These are phyloP conservation scores for Ophioderma brevispina DNA, from an alignment of 35 echinoderm and acorn worm species.

Conservation along the genomic window DNA sequence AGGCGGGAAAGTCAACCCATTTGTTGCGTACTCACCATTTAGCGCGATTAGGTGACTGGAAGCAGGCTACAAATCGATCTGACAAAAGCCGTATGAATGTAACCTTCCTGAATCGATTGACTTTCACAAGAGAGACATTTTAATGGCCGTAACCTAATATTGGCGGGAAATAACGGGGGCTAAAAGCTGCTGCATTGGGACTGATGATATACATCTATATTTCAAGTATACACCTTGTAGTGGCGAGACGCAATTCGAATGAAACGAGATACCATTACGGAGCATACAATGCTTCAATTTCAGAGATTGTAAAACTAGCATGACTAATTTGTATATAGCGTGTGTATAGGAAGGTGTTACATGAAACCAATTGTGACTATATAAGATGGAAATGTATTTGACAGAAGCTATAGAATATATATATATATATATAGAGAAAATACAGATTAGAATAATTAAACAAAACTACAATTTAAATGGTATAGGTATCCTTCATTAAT, in stretches of 20 bases:
- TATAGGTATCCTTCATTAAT: too few relatives aligned
- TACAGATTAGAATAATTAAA: too few relatives aligned
- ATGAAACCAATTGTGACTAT: too few relatives aligned
- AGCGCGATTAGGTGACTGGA: neutral
- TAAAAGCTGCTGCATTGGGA: neutral
- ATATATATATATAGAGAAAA: too few relatives aligned
- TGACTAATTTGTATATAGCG: neutral
- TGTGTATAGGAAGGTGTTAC: too few relatives aligned
- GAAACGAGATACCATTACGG: neutral
- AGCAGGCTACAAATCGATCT: neutral
- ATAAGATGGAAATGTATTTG: too few relatives aligned
- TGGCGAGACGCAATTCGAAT: neutral
- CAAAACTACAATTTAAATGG: too few relatives aligned
- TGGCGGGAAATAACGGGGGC: neutral
- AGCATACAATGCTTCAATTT: neutral
- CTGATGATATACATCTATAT: neutral
- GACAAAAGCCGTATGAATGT: neutral
- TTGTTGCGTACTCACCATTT: neutral
- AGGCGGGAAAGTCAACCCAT: neutral
- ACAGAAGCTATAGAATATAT: too few relatives aligned
- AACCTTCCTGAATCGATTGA: constrained; percentile 10
- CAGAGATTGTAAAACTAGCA: neutral
- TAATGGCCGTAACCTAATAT: neutral
- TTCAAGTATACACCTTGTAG: neutral
- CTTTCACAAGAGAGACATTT: neutral